Evolutionary conservation across 1,140 invertebrate genomes (phyloP), one percentile per base, ranked within the genome.

Genomic region (Augochlora pura): DNA sequence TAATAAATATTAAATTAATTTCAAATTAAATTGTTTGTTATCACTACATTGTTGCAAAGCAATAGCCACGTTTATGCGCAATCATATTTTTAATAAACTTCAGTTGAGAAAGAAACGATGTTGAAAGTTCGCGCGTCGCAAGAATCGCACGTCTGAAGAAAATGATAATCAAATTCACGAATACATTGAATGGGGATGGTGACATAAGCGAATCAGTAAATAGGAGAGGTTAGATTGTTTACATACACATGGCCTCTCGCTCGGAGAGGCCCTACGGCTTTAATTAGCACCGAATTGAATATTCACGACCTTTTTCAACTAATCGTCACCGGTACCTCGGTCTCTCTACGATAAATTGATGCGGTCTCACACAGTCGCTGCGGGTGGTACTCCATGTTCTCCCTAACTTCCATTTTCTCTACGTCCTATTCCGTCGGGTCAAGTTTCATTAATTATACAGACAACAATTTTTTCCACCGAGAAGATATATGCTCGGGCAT

Each of bases 221-320:
- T 70, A 32, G 23, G 25, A 25, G 23, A 23, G 7, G 27, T 38
- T 10, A 32, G 18, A 54, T 52, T 52, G 59, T 72, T 74, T 74
- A 46, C 27, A 38, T n/a, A 49, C 42, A 23, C 21, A 49, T 57
- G 71, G 18, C 21, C 42, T 49, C 52, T 74, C 52, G 25, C 39
- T 67, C 66, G 27, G 70, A 74, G 25, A 38, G 52, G 9, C n/a
- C 46, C 39, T 60, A 65, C 59, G 60, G 3, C 39, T 21, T 9
- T 74, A 74, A 79, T 79, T 79, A 81, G 46, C 60, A 46, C 59
- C 23, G 23, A 68, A 76, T 68, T 68, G 73, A 80, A 80, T 80
- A 80, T 80, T 79, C 70, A 79, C 62, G 42, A 79, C 63, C 52
- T 74, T 79, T 74, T 79, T 52, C 70, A 72, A 62, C 70, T 79